Evolutionary conservation across 2,888 invertebrate species (phyloP), one percentile per base, ranked within the genome.

Genomic region (Thalpophila matura): DNA sequence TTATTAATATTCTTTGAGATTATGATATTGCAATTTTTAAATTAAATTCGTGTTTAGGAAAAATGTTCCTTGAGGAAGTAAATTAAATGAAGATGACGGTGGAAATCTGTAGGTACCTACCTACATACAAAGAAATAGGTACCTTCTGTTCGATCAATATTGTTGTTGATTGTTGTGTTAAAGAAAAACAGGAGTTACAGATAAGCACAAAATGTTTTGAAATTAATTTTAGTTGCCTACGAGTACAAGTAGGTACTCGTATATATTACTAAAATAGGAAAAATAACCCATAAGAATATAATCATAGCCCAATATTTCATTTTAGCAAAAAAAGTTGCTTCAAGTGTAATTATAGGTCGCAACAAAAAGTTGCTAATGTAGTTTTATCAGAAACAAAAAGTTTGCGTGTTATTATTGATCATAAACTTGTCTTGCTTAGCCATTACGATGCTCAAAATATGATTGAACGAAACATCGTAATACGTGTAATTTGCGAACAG

Each of bases 21-120:
- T 51, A 45, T 61, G 70, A 46, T 55, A 33, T 73, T 60, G 59
- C 58, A 68, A 33, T 58, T 65, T 38, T 14, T 57, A 42, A 64
- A 56, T 29, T 37, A 57, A 57, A 51, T 46, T 50, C 22, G 16
- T 49, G 53, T 70, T 51, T 10, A 5, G 26, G 16, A 18, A 50
- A 33, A 22, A n/a, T n/a, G n/a, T n/a, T n/a, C 40, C n/a, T 24
- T 42, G 9, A 42, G 22, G 4, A 55, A 45, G 45, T 46, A 40
- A 45, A 54, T 55, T 71, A 42, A 67, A n/a, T n/a, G n/a, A n/a
- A 35, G 46, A 42, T 66, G 62, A 24, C 38, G 27, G 26, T 14
- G 71, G n/a, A n/a, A n/a, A n/a, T n/a, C n/a, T n/a, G n/a, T n/a
- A n/a, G n/a, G n/a, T n/a, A n/a, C n/a, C n/a, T n/a, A n/a, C n/a